Evolutionary conservation across 2,797 vertebrate species (phyloP).

Genomic region (Fringilla coelebs): DNA sequence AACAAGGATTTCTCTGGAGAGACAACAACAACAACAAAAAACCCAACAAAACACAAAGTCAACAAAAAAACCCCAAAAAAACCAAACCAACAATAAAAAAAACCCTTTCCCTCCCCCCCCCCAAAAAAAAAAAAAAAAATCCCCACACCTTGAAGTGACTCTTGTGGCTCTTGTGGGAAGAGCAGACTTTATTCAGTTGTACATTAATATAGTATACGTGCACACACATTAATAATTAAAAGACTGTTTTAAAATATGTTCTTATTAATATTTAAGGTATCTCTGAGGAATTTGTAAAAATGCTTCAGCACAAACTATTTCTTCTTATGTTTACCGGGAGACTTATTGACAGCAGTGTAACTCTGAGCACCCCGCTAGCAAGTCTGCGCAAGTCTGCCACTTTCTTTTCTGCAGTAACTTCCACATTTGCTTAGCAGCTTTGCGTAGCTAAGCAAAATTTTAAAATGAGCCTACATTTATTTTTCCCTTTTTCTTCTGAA

Average conservation of each 20-base stretch:
- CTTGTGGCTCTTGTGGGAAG: conserved; percentile 4
- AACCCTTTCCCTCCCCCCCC: too few relatives aligned
- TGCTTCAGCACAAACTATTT: conserved; percentile 23
- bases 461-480: background rate
- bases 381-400: background rate
- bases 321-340: conserved; percentile 42
- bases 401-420: background rate
- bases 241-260: background rate
- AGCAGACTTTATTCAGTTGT: conserved; percentile 18
- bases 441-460: conserved; percentile 13
- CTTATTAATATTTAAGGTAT: conserved; percentile 62
- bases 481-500: background rate
- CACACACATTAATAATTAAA: conserved; percentile 61
- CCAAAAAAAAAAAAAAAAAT: background rate
- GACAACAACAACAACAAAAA: background rate
- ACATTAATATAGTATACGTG: background rate
- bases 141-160: background rate
- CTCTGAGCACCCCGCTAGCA: conserved; percentile 59
- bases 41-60: background rate
- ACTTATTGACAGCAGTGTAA: conserved; percentile 37
- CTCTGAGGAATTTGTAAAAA: conserved; percentile 52
- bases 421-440: background rate
- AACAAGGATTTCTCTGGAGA: conserved; percentile 51
- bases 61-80: background rate
- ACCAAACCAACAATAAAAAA: background rate